phyloP scores from a whole-genome alignment of 2,113 vertebrate genomes.

The Nibea albiflora region DNA sequence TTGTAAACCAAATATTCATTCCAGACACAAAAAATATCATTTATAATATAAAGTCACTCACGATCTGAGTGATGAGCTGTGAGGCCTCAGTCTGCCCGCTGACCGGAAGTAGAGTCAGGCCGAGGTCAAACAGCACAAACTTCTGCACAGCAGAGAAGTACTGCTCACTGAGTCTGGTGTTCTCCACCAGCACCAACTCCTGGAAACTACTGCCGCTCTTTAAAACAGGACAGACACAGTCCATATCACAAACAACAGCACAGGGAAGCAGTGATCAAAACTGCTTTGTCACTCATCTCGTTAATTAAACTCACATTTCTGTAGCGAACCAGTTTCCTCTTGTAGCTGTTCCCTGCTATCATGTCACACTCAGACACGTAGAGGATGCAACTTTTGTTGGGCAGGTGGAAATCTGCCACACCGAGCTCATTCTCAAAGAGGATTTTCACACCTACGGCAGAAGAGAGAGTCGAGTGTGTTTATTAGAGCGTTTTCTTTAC shows the following conservation, averaged over 20 bases:
- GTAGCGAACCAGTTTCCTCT: conserved; percentile 89
- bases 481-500: too few species aligned
- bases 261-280: neutral
- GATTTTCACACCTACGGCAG: conserved; percentile 82
- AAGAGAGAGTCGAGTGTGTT: neutral
- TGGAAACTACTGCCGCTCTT: conserved; percentile 84
- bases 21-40: too few species aligned
- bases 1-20: too few species aligned
- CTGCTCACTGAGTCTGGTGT: conserved; percentile 88
- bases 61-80: conserved; percentile 89
- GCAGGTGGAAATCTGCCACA: conserved; percentile 90
- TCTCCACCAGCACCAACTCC: conserved; percentile 90
- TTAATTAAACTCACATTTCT: conserved; percentile 88
- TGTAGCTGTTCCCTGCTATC: conserved; percentile 89
- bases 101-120: conserved; percentile 90
- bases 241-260: neutral
- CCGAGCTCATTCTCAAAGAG: conserved; percentile 88
- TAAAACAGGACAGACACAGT: neutral
- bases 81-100: conserved; percentile 87
- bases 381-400: conserved; percentile 88
- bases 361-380: conserved; percentile 93
- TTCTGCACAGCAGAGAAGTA: conserved; percentile 91
- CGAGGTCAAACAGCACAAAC: conserved; percentile 91
- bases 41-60: conserved; percentile 64
- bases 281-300: rapidly evolving